These are phyloP conservation scores for Gobio gobio DNA, from an alignment of 2,113 vertebrate genomes.

Conservation along the genomic window DNA sequence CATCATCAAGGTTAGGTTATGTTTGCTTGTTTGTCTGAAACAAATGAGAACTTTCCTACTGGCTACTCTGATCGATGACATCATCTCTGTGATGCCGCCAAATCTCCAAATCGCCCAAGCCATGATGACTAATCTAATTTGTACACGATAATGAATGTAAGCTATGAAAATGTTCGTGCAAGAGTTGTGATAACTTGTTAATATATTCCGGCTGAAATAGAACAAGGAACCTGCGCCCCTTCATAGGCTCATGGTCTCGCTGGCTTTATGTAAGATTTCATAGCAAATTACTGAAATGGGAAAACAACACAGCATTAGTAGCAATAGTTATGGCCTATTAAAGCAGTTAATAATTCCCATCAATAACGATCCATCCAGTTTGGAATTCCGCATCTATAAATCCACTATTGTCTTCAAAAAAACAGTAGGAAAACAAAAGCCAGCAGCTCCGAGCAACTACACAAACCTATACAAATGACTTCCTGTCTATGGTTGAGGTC, in stretches of 20 bases:
- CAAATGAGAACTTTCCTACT: conserved; percentile 47
- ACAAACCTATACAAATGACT: neutral
- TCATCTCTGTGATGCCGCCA: conserved; percentile 34
- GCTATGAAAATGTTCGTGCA: conserved; percentile 6
- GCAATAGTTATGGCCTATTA: conserved; percentile 41
- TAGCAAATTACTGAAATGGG: conserved; percentile 18
- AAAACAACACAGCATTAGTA: conserved; percentile 24
- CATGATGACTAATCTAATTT: conserved; percentile 20
- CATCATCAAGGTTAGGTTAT: conserved; percentile 33
- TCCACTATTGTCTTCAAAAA: neutral
- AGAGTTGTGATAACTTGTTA: conserved; percentile 9
- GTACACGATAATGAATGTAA: neutral
- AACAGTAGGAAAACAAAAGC: neutral
- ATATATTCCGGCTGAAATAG: conserved; percentile 4
- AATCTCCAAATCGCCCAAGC: conserved; percentile 32
- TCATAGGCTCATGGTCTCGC: neutral
- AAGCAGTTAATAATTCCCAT: conserved; percentile 50
- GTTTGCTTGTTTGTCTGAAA: conserved; percentile 54
- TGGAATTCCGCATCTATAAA: neutral
- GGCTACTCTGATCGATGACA: conserved; percentile 36
- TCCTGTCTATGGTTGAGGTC: conserved; percentile 17
- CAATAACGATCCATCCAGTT: conserved; percentile 20
- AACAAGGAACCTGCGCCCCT: neutral
- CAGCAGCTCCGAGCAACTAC: neutral
- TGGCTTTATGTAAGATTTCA: conserved; percentile 10